Percentiles rank a stretch among this genome's conserved stretches.
phyloP scores from a whole-genome alignment of 2,888 invertebrate genomes.

The Gastrophysa polygoni region DNA sequence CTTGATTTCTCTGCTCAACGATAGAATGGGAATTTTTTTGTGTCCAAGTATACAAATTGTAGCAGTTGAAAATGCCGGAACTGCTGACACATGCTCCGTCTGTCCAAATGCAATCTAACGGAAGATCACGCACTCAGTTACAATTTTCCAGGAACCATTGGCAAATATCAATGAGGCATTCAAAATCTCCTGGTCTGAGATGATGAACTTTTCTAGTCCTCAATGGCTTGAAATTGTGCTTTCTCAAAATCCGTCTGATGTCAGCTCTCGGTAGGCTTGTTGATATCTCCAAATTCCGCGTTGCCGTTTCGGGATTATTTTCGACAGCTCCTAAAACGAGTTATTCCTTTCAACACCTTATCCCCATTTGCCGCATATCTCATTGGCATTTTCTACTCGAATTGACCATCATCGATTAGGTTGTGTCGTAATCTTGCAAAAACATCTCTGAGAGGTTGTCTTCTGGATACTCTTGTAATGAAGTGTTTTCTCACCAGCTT shows the following conservation, averaged over 20 bases:
- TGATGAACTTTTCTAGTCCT: background rate
- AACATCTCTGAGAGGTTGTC: no score
- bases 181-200: slow-evolving; percentile 8
- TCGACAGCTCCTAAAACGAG: background rate
- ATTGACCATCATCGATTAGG: slow-evolving; percentile 1
- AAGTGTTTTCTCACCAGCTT: no score
- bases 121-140: background rate
- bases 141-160: background rate
- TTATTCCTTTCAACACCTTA: background rate
- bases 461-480: no score
- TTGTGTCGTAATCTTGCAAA: no score
- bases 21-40: background rate
- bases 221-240: slow-evolving; percentile 1
- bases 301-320: background rate
- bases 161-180: background rate
- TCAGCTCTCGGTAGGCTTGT: background rate
- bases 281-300: background rate
- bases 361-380: no score
- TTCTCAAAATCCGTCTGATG: background rate
- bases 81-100: background rate
- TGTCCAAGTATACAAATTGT: slow-evolving; percentile 19
- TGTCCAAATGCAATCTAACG: background rate
- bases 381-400: background rate
- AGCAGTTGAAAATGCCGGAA: background rate
- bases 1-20: no score